Percentiles rank a stretch among this genome's conserved stretches.
phyloP scores from a whole-genome alignment of 2,888 invertebrate genomes.

The Agrypnus murinus region DNA sequence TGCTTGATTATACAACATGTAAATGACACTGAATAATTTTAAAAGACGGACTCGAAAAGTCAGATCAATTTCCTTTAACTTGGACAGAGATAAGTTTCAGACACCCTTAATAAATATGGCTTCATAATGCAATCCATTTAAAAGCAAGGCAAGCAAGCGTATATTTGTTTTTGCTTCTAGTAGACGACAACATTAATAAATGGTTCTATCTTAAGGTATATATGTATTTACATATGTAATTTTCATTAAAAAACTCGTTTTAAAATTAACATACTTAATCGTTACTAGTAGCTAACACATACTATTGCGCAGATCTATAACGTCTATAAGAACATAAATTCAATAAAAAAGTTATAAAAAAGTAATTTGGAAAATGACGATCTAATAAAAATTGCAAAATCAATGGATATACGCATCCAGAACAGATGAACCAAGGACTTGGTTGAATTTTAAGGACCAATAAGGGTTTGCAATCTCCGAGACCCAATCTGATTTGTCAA shows the following conservation, averaged over 20 bases:
- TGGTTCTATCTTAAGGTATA: background rate
- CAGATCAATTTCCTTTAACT: slow-evolving; percentile 32
- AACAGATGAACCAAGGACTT: no score
- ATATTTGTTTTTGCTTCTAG: slow-evolving; percentile 29
- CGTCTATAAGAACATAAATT: no score
- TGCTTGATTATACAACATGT: background rate
- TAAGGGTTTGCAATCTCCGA: no score
- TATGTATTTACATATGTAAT: no score
- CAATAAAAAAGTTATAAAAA: no score
- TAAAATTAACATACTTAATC: slow-evolving; percentile 16
- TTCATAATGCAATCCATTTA: slow-evolving; percentile 31
- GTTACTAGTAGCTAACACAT: background rate
- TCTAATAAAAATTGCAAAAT: no score
- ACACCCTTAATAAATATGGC: slow-evolving; percentile 37
- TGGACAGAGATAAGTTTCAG: slow-evolving; percentile 27
- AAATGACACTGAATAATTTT: slow-evolving; percentile 29
- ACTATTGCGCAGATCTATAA: no score
- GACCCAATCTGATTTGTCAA: no score
- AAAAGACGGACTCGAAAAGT: slow-evolving; percentile 20
- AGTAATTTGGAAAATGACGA: no score
- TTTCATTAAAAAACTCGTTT: slow-evolving; percentile 33
- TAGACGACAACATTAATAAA: slow-evolving; percentile 25
- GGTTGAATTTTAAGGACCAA: no score
- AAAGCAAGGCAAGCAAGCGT: slow-evolving; percentile 10
- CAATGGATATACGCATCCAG: no score